phyloP scores from a whole-genome alignment of 1,140 invertebrate genomes.

The Brachionus paranguensis region DNA sequence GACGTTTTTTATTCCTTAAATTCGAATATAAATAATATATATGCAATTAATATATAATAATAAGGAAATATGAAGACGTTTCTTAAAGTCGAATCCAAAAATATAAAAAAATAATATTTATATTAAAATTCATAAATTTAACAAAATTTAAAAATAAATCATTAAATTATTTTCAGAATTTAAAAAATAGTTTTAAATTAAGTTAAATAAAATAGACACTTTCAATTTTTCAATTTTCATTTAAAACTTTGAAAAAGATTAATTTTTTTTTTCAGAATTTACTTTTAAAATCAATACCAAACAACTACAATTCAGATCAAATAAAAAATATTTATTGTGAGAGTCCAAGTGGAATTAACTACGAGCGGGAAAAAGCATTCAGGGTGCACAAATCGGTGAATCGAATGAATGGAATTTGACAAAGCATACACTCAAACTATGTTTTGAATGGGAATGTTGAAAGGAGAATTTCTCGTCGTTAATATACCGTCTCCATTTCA shows the following conservation, averaged over 20 bases:
- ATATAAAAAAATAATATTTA: too few relatives aligned
- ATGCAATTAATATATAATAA: too few relatives aligned
- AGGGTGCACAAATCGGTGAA: conserved; percentile 17
- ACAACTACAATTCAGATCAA: not conserved
- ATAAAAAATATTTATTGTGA: not conserved
- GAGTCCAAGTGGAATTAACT: not conserved
- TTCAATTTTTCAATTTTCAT: not conserved
- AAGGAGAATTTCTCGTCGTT: not conserved
- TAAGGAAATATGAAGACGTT: too few relatives aligned
- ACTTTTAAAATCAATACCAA: not conserved
- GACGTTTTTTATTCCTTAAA: too few relatives aligned
- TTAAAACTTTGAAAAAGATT: not conserved
- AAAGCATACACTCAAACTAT: not conserved
- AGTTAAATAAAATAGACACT: not conserved
- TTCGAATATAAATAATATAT: too few relatives aligned
- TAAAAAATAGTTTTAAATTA: too few relatives aligned
- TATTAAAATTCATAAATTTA: too few relatives aligned
- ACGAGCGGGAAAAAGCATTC: conserved; percentile 22
- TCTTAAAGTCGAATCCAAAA: too few relatives aligned
- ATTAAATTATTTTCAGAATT: too few relatives aligned
- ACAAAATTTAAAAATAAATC: too few relatives aligned
- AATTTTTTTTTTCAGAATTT: not conserved
- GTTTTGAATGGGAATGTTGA: not conserved
- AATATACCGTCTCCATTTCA: not conserved
- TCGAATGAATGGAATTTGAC: not conserved